phyloP scores from a whole-genome alignment of 1,140 invertebrate genomes.

The Adelges cooleyi region DNA sequence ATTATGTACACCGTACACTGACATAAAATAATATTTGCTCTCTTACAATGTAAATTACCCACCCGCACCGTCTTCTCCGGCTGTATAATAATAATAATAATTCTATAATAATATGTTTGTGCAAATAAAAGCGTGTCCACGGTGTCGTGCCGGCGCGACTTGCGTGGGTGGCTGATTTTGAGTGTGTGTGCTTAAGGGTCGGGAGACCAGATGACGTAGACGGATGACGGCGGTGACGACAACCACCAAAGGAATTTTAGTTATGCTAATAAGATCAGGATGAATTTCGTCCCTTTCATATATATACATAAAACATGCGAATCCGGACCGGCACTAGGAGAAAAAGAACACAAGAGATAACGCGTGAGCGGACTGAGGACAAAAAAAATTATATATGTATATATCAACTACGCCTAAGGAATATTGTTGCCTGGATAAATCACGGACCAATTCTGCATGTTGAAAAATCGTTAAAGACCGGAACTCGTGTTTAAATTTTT shows the following conservation, averaged over 20 bases:
- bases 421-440: no score
- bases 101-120: no score
- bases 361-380: not conserved
- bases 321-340: not conserved
- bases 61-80: not conserved
- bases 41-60: slow-evolving; percentile 12
- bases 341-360: not conserved
- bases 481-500: no score
- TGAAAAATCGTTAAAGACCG: no score
- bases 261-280: slow-evolving; percentile 17
- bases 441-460: no score
- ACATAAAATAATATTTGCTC: slow-evolving; percentile 21
- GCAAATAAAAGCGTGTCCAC: no score
- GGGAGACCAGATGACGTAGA: not conserved
- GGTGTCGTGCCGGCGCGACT: no score
- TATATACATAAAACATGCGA: not conserved
- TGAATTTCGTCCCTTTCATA: slow-evolving; percentile 22
- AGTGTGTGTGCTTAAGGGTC: no score
- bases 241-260: slow-evolving; percentile 21
- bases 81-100: no score
- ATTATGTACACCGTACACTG: slow-evolving; percentile 4
- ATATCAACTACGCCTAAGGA: not conserved
- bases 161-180: no score
- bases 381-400: not conserved
- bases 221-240: not conserved